These are phyloP conservation scores for Sarcophaga carnaria DNA, from an alignment of 2,888 invertebrate genomes.

Conservation along the genomic window DNA sequence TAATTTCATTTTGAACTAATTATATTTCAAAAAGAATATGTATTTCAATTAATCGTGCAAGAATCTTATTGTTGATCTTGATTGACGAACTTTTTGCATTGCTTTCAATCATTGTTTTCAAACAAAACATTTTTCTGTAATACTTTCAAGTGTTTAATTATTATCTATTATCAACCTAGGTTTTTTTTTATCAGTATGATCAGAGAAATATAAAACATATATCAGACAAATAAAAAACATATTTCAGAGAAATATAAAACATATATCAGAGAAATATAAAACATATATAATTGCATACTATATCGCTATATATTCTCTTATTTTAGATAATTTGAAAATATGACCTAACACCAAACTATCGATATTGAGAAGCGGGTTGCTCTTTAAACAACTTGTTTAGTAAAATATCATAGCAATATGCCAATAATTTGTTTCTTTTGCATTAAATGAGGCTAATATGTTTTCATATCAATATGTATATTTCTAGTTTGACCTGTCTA, in stretches of 20 bases:
- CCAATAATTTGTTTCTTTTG: conserved; percentile 1
- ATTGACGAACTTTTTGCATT: too few species aligned
- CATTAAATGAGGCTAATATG: conserved; percentile 42
- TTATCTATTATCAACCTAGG: conserved; percentile 6
- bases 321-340: not conserved
- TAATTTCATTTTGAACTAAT: too few species aligned
- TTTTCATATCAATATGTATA: conserved; percentile 29
- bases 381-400: conserved; percentile 19
- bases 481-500: conserved; percentile 32
- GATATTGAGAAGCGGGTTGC: not conserved
- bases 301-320: not conserved
- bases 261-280: not conserved
- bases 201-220: not conserved
- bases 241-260: not conserved
- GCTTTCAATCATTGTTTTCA: too few species aligned
- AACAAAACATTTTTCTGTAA: not conserved
- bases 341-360: not conserved
- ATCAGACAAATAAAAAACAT: not conserved
- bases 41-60: too few species aligned
- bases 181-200: conserved; percentile 24
- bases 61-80: too few species aligned
- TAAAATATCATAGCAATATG: not conserved
- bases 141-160: not conserved
- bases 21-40: too few species aligned
- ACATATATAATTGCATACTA: not conserved